phyloP scores from a whole-genome alignment of 2,888 invertebrate species.

The Drosophila kambysellisi region DNA sequence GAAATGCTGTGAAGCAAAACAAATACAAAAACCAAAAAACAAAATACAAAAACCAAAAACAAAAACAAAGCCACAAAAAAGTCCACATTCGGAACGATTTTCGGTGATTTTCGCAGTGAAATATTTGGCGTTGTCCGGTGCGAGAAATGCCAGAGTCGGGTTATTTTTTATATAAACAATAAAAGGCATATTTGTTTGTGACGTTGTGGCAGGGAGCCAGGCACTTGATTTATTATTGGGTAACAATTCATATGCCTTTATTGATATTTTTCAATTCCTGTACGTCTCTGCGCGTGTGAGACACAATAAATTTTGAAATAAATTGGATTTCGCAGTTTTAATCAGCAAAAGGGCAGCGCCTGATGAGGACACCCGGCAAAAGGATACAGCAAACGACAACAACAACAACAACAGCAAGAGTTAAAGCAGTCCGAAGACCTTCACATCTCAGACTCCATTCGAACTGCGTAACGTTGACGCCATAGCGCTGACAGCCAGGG shows the following conservation, averaged over 20 bases:
- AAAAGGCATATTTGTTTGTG: slow-evolving; percentile 76
- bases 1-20: background rate
- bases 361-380: slow-evolving; percentile 53
- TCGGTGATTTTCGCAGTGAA: slow-evolving; percentile 79
- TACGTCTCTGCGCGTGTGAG: slow-evolving; percentile 75
- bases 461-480: slow-evolving; percentile 46
- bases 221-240: slow-evolving; percentile 79
- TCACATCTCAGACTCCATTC: slow-evolving; percentile 32
- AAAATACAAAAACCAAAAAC: slow-evolving; percentile 21
- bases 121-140: slow-evolving; percentile 72
- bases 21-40: slow-evolving; percentile 12
- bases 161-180: slow-evolving; percentile 68
- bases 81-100: slow-evolving; percentile 63
- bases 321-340: slow-evolving; percentile 81
- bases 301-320: slow-evolving; percentile 81
- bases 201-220: slow-evolving; percentile 25
- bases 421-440: slow-evolving; percentile 32
- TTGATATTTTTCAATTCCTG: slow-evolving; percentile 78
- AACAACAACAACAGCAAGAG: background rate
- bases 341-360: slow-evolving; percentile 71
- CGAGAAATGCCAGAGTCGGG: slow-evolving; percentile 67
- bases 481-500: slow-evolving; percentile 53
- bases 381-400: slow-evolving; percentile 12
- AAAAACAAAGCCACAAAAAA: slow-evolving; percentile 20
- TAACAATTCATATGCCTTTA: slow-evolving; percentile 81